phyloP scores from a whole-genome alignment of 2,113 vertebrate species.

The Eurypyga helias region DNA sequence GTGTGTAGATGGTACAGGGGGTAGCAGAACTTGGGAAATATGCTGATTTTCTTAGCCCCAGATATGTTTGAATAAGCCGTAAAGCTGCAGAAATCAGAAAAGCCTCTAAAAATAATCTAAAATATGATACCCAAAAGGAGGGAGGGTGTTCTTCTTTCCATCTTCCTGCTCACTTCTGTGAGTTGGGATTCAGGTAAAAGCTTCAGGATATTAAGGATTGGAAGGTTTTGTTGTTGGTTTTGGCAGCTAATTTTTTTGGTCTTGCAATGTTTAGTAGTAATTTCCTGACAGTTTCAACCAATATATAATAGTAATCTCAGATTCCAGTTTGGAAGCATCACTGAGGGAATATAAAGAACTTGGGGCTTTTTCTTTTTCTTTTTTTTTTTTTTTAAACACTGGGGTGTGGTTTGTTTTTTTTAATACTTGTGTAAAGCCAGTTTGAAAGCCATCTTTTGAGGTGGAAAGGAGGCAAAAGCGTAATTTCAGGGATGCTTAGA shows the following conservation, averaged over 20 bases:
- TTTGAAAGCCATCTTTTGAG: background rate
- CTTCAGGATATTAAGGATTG: background rate
- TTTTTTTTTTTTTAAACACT: background rate
- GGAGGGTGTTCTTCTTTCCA: rapidly evolving
- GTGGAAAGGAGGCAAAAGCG: background rate
- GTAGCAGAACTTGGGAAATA: background rate
- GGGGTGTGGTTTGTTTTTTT: background rate
- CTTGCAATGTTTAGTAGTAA: background rate
- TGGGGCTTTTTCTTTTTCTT: background rate
- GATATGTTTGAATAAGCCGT: background rate
- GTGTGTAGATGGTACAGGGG: background rate
- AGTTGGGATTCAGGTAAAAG: background rate
- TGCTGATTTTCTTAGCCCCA: background rate
- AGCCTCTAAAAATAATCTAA: background rate
- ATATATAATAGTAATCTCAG: background rate
- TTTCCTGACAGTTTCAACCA: background rate
- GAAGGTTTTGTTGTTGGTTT: background rate
- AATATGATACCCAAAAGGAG: background rate
- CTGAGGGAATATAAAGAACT: background rate
- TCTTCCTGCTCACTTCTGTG: background rate
- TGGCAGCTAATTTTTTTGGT: background rate
- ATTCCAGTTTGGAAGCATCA: background rate
- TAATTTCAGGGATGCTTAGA: background rate
- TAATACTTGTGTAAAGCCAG: background rate
- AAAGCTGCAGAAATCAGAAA: background rate